phyloP scores from a whole-genome alignment of 2,797 vertebrate species.

The Halcyon chelicuti region DNA sequence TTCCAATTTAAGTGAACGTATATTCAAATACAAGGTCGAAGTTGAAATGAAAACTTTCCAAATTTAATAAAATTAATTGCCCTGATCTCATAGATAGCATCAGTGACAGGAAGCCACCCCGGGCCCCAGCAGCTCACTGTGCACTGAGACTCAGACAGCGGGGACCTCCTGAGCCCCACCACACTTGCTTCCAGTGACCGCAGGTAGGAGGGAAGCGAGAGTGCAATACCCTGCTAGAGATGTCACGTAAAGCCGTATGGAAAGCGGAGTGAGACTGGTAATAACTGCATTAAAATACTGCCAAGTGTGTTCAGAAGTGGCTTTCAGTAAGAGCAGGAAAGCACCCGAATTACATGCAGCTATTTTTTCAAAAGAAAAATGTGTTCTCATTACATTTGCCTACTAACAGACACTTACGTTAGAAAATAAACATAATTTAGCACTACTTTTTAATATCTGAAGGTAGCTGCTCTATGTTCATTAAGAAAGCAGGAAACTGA shows the following conservation, averaged over 20 bases:
- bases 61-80: neutral
- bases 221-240: neutral
- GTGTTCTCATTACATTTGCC: neutral
- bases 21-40: slow-evolving; percentile 30
- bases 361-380: neutral
- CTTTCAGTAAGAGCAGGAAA: neutral
- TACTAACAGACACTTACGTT: neutral
- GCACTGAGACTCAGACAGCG: neutral
- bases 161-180: neutral
- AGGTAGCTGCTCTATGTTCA: neutral
- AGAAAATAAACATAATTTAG: neutral
- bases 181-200: neutral
- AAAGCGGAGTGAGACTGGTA: neutral
- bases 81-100: neutral
- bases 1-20: neutral
- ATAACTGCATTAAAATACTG: neutral
- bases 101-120: neutral
- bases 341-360: neutral
- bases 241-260: neutral
- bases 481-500: neutral
- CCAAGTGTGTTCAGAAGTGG: neutral
- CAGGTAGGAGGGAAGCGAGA: neutral
- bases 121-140: neutral
- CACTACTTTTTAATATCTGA: neutral
- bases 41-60: neutral